phyloP scores from a whole-genome alignment of 2,888 invertebrate species.

The Saturnia japonica region DNA sequence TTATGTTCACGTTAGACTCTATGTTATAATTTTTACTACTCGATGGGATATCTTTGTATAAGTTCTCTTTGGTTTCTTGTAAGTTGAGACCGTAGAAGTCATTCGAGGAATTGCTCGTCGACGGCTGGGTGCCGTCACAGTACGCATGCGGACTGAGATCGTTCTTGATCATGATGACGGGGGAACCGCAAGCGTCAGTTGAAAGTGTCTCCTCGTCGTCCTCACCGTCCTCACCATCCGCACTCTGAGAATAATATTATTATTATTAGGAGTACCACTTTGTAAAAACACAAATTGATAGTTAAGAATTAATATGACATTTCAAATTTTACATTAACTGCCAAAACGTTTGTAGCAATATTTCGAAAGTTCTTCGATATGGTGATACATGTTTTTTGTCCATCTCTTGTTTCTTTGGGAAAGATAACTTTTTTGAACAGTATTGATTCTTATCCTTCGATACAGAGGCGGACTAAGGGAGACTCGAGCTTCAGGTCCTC shows the following conservation, averaged over 20 bases:
- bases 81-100: constrained; percentile 64
- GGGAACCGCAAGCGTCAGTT: constrained; percentile 70
- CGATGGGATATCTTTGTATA: constrained; percentile 70
- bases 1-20: constrained; percentile 55
- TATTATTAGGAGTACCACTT: not conserved
- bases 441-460: too few species aligned
- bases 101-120: constrained; percentile 48
- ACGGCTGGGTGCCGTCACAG: constrained; percentile 44
- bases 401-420: too few species aligned
- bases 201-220: constrained; percentile 83
- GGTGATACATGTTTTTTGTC: too few species aligned
- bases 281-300: not conserved
- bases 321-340: too few species aligned
- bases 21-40: constrained; percentile 71
- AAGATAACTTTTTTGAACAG: too few species aligned
- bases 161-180: constrained; percentile 62
- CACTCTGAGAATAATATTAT: constrained; percentile 48
- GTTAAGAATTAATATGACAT: not conserved
- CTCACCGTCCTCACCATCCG: constrained; percentile 83
- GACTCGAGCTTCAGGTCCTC: too few species aligned
- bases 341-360: too few species aligned
- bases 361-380: too few species aligned
- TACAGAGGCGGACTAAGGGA: too few species aligned
- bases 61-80: constrained; percentile 65
- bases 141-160: constrained; percentile 58